Percentiles rank a stretch among this genome's conserved stretches.
Evolutionary conservation across 2,888 invertebrate genomes (phyloP).

Genomic region (Osedax frankpressi): DNA sequence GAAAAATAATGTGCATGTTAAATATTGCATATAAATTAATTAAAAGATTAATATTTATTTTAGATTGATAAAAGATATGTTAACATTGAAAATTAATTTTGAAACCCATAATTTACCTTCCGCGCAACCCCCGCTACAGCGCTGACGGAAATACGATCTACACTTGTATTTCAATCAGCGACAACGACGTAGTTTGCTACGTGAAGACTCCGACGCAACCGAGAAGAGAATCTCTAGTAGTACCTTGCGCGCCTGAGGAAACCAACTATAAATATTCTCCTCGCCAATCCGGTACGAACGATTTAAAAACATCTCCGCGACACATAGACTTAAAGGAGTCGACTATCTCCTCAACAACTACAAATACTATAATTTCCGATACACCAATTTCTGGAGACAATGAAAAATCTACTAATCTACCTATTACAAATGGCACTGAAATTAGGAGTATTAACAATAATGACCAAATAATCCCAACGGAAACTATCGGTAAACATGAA

Average conservation of each 20-base stretch:
- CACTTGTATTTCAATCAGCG: constrained; percentile 44
- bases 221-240: too few species aligned
- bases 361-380: background rate
- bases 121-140: background rate
- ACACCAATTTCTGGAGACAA: background rate
- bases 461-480: background rate
- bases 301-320: too few species aligned
- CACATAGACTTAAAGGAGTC: background rate
- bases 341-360: background rate
- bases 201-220: background rate
- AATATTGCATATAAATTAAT: too few species aligned
- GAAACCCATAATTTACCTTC: too few species aligned
- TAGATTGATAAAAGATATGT: too few species aligned
- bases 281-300: background rate
- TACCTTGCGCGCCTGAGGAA: background rate
- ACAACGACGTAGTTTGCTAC: constrained; percentile 41
- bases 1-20: too few species aligned
- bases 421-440: too few species aligned
- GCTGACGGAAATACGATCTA: constrained; percentile 35
- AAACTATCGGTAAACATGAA: background rate
- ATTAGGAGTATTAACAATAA: too few species aligned
- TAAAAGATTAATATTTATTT: too few species aligned
- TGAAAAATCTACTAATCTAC: background rate
- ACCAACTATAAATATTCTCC: background rate
- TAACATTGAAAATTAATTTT: too few species aligned